A percentile compares a stretch with the other conserved stretches of the same genome.
phyloP scores from a whole-genome alignment of 2,888 invertebrate species.

The Sinopyrophorus schimmeli region DNA sequence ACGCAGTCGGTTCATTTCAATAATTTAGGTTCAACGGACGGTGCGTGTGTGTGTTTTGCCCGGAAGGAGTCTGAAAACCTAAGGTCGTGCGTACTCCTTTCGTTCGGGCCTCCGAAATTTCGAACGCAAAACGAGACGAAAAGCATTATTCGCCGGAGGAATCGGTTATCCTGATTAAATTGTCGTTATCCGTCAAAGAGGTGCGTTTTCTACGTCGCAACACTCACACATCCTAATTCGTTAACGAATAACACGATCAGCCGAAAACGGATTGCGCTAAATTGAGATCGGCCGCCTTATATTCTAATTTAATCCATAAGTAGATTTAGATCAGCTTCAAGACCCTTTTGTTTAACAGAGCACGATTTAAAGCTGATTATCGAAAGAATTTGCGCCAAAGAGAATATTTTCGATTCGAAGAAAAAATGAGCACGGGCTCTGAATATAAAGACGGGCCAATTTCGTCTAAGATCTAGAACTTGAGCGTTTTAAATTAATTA shows the following conservation, averaged over 20 bases:
- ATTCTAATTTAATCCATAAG: constrained; percentile 24
- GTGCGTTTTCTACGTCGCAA: no score
- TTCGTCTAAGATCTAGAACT: no score
- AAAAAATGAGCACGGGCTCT: no score
- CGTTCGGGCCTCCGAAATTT: neutral
- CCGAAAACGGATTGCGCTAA: constrained; percentile 18
- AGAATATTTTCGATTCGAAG: no score
- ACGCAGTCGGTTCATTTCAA: no score
- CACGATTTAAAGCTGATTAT: constrained; percentile 12
- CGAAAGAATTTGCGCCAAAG: no score
- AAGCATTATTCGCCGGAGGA: neutral
- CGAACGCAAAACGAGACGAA: neutral
- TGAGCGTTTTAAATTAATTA: no score
- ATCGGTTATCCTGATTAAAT: constrained; percentile 26
- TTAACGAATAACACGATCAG: constrained; percentile 20
- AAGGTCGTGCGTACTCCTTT: no score
- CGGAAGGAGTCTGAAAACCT: no score
- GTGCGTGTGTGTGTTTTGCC: no score
- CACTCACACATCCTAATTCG: constrained; percentile 23
- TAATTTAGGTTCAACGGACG: no score
- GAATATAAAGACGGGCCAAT: no score
- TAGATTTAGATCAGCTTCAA: constrained; percentile 15
- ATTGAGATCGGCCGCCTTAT: constrained; percentile 19
- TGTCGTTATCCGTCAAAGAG: constrained; percentile 26
- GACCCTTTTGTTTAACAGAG: constrained; percentile 4